Conservation (phyloP, 2,797 vertebrate species). For the Halcyon chelicuti region DNA sequence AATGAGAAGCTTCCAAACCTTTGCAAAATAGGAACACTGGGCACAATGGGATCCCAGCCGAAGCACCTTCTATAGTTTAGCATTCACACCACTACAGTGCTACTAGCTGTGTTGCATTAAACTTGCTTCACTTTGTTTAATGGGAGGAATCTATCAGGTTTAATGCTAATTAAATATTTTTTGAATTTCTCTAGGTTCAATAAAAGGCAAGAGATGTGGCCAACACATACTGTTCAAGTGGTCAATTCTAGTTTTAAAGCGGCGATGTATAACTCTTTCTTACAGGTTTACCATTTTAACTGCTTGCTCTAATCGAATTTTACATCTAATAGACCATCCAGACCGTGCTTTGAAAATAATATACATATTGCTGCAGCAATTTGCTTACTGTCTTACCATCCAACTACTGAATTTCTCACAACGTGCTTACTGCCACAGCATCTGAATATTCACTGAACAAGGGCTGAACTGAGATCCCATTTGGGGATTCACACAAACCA, state of each 20-base stretch:
- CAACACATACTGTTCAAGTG: background rate
- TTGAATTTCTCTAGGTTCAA: constrained; percentile 10
- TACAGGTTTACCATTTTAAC: constrained; percentile 44
- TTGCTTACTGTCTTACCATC: background rate
- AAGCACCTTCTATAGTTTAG: constrained; percentile 1
- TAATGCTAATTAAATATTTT: constrained; percentile 46
- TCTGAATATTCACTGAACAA: background rate
- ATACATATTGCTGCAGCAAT: background rate
- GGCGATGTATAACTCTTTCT: background rate
- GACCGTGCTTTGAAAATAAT: background rate
- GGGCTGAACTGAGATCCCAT: background rate
- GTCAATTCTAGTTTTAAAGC: constrained; percentile 25
- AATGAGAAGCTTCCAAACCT: constrained; percentile 43
- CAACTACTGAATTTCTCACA: background rate
- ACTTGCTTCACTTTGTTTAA: constrained; percentile 35
- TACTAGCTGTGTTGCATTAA: background rate
- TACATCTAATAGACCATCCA: background rate
- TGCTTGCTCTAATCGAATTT: constrained; percentile 30
- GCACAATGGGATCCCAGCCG: background rate
- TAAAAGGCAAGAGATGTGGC: constrained; percentile 9
- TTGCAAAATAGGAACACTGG: constrained; percentile 3
- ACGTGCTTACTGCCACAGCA: background rate
- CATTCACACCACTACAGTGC: background rate
- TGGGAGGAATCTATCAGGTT: constrained; percentile 26
- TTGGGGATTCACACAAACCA: background rate